Evolutionary conservation across 2,797 vertebrate species (phyloP).

Genomic region (Salarias fasciatus): DNA sequence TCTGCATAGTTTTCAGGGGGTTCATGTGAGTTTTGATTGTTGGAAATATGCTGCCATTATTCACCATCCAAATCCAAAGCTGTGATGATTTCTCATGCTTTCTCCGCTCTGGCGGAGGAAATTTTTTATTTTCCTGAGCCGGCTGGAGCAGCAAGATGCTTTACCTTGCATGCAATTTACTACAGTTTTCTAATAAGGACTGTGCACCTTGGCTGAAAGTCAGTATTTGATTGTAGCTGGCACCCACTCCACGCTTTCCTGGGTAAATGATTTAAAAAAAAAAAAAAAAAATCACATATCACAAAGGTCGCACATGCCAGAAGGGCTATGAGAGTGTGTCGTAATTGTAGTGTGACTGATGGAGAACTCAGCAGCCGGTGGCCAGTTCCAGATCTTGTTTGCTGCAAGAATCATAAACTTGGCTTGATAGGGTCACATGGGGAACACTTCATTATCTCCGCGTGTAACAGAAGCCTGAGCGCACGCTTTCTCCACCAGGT

Average conservation of each 20-base stretch:
- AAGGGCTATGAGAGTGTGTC: conserved; percentile 9
- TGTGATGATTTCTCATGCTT: too few relatives aligned
- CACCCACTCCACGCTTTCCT: background rate
- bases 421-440: conserved; percentile 38
- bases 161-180: conserved; percentile 29
- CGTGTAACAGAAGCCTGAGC: conserved; percentile 28
- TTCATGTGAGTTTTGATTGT: too few relatives aligned
- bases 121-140: background rate
- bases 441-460: conserved; percentile 54
- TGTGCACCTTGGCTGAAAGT: conserved; percentile 11
- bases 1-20: too few relatives aligned
- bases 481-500: conserved; percentile 28
- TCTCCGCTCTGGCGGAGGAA: too few relatives aligned
- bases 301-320: conserved; percentile 1
- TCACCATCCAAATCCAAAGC: too few relatives aligned
- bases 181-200: conserved; percentile 8
- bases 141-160: conserved; percentile 10
- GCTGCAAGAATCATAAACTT: conserved; percentile 20
- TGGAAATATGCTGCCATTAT: too few relatives aligned
- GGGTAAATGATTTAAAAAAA: conserved; percentile 12
- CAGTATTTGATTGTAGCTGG: conserved; percentile 39
- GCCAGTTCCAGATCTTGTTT: conserved; percentile 12
- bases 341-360: conserved; percentile 50
- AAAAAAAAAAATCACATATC: conserved; percentile 10
- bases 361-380: background rate